Evolutionary conservation across 2,888 invertebrate species (phyloP), one percentile per base, ranked within the genome.

Genomic region (Stictocephala bisonia): DNA sequence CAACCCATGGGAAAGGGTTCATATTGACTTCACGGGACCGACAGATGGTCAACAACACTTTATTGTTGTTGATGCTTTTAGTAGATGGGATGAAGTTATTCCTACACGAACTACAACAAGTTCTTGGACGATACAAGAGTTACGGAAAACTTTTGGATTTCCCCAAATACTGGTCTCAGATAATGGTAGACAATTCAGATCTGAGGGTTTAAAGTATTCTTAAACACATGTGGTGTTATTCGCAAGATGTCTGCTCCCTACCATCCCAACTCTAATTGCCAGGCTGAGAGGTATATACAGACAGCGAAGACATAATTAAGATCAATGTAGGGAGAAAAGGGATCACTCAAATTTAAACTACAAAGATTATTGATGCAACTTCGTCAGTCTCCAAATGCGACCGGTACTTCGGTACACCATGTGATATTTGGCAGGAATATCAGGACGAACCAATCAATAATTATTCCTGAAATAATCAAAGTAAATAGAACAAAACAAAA

Each of bases 221-320:
- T 73, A 3, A 44, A 26, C 4, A 1, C 1, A 18, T 7, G 24
- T 18, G 58, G 72, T 9, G 71, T 74, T 35, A 60, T 71, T 26
- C 71, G 64, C 35, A 58, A 58, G 26, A 66, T 6, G 6, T 72
- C 67, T 13, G 72, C 71, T 18, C 67, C 68, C 7, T 72, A 72
- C 35, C 74, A 74, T 24, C 72, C 72, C 29, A 56, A 15, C 40
- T 67, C 72, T 6, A 74, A 74, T 24, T 66, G 60, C 27, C 71
- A 71, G 51, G 68, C 67, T 15, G 58, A 73, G 29, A 58, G 50
- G n/a, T 60, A 50, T 27, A 71, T 71, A 3, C 73, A 73, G 44
- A 64, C 73, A 11, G 31, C 72, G 11, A 72, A 74, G 58, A 66
- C 11, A 18, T 20, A 4, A 3, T 4, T 31, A 29, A 11, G 2